A percentile compares a stretch with the other conserved stretches of the same genome.
These are phyloP conservation scores for Hemicentrotus pulcherrimus DNA, from an alignment of 35 echinoderm and acorn worm genomes.

Conservation along the genomic window DNA sequence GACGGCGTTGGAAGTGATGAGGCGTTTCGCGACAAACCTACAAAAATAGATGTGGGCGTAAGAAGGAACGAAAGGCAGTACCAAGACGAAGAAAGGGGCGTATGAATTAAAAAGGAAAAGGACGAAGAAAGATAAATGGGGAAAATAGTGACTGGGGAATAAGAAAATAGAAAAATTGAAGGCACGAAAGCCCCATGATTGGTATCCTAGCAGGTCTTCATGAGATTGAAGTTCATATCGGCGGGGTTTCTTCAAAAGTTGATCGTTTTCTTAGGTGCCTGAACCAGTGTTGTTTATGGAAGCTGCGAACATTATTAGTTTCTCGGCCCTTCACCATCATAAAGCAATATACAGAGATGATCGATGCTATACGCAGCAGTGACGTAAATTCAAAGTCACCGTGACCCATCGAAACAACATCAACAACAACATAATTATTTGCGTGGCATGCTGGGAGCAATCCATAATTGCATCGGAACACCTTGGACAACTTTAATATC, in stretches of 20 bases:
- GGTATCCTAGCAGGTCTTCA: neutral
- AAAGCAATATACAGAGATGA: neutral
- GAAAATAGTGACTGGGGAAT: neutral
- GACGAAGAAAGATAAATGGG: neutral
- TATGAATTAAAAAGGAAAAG: neutral
- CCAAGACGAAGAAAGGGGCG: no score
- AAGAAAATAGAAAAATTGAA: neutral
- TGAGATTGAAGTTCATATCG: neutral
- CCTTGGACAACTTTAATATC: neutral
- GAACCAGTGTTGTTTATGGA: neutral
- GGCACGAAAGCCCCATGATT: neutral
- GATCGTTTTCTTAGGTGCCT: neutral
- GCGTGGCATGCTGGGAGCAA: neutral
- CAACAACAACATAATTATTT: neutral
- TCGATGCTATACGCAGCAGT: neutral
- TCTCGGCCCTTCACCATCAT: neutral
- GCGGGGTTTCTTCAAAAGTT: neutral
- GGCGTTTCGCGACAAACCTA: neutral
- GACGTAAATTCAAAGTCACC: neutral
- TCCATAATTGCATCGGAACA: neutral
- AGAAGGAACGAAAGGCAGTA: no score
- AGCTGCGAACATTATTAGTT: slow-evolving; percentile 4
- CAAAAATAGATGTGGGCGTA: no score
- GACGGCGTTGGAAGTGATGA: neutral
- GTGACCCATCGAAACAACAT: neutral